phyloP scores from a whole-genome alignment of 2,113 vertebrate genomes.

The Synchiropus splendidus region DNA sequence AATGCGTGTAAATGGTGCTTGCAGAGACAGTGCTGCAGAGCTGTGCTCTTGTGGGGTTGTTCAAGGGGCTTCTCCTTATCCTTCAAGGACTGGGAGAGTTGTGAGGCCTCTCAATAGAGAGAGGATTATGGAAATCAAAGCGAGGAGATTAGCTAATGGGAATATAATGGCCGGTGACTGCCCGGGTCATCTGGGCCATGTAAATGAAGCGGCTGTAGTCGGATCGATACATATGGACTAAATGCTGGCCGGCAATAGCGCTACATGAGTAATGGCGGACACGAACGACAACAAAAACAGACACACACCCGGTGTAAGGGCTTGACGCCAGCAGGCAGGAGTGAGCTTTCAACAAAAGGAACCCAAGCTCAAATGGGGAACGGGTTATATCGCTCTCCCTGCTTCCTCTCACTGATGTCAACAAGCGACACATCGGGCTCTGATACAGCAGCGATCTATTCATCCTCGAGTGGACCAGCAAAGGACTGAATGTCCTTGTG shows the following conservation, averaged over 20 bases:
- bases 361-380: constrained; percentile 28
- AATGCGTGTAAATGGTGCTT: too few relatives aligned
- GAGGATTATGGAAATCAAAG: constrained; percentile 69
- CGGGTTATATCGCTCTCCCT: constrained; percentile 29
- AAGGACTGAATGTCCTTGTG: constrained; percentile 46
- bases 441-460: constrained; percentile 43
- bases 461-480: constrained; percentile 24
- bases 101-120: constrained; percentile 60
- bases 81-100: constrained; percentile 31
- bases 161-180: constrained; percentile 62
- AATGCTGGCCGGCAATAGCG: constrained; percentile 18
- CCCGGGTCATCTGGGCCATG: constrained; percentile 50
- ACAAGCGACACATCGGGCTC: constrained; percentile 43
- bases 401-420: constrained; percentile 53
- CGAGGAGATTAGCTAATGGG: constrained; percentile 72
- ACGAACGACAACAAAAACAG: background rate
- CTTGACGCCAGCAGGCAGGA: constrained; percentile 35
- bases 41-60: too few relatives aligned
- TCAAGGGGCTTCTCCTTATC: constrained; percentile 17
- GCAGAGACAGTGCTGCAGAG: too few relatives aligned
- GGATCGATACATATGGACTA: constrained; percentile 39
- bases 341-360: constrained; percentile 48
- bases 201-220: constrained; percentile 45
- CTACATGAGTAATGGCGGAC: constrained; percentile 15
- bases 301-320: constrained; percentile 11